Evolutionary conservation across 2,888 invertebrate genomes (phyloP), one percentile per base, ranked within the genome.

Genomic region (Trilocha varians): DNA sequence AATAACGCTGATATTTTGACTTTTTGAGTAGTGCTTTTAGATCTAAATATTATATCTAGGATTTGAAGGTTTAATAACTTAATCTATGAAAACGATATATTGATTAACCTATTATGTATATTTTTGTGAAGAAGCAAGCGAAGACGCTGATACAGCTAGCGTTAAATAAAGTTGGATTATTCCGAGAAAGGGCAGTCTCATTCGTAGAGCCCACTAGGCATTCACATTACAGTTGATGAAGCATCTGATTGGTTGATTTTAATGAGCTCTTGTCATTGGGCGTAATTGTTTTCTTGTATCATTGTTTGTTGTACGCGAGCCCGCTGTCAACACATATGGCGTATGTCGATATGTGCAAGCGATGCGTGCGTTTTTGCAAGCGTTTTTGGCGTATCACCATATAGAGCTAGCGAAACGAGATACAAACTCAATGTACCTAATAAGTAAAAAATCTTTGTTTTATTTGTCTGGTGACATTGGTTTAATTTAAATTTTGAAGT

Each of bases 231-330:
- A 78, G 78, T 79, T 79, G 69, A 70, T 53, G 51, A 48, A 52
- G 53, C 45, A 52, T 47, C 48, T 68, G 65, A 82, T 83, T 83
- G 83, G 80, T 67, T 58, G 59, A 65, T 70, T 78, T 77, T 82
- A 83, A 80, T 82, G 78, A 82, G 80, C 71, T 62, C 60, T 73
- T 75, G 79, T 82, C 78, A 80, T 82, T 79, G 82, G 82, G 82
- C 82, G 83, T 83, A 82, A 83, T 82, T 82, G 78, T 84, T 25
- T 79, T 75, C 72, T 78, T 68, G 78, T 79, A 75, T 78, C 71
- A 78, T 82, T 79, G 74, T 78, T 76, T 75, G 71, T 70, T 65
- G 64, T 66, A 62, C 74, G 74, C 70, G 62, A 71, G 70, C 69
- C 62, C 65, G 64, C 73, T 77, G 77, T 76, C 78, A 72, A 58